Evolutionary conservation across 2,888 invertebrate species (phyloP).

Genomic region (Parasteatoda lunata): DNA sequence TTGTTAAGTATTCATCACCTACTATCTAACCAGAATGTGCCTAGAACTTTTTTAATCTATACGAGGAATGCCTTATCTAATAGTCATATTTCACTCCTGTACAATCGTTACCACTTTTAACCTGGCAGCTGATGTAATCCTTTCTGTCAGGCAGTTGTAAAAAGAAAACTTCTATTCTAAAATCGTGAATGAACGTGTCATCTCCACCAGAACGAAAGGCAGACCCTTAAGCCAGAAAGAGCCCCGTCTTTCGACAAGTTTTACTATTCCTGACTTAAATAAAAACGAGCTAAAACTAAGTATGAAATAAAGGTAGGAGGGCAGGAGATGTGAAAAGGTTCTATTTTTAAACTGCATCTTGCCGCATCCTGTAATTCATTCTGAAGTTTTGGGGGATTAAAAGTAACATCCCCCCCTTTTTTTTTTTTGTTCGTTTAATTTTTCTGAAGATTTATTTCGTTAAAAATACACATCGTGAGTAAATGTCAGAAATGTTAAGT

Average conservation of each 20-base stretch:
- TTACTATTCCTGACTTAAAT: no score
- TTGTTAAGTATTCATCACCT: background rate
- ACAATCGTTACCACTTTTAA: background rate
- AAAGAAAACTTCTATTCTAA: background rate
- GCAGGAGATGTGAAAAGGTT: background rate
- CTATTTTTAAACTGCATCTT: conserved; percentile 27
- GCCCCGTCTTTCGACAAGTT: background rate
- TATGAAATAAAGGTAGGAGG: background rate
- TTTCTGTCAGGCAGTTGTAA: background rate
- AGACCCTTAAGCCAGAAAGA: conserved; percentile 1
- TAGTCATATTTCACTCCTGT: conserved; percentile 10
- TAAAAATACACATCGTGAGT: background rate
- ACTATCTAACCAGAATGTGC: background rate
- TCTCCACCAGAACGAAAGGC: background rate
- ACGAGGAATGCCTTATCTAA: conserved; percentile 23
- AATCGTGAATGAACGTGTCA: conserved; percentile 15
- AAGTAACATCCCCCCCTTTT: background rate
- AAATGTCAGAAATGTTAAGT: background rate
- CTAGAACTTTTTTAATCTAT: background rate
- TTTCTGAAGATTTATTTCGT: conserved; percentile 8
- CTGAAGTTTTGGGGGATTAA: conserved; percentile 1
- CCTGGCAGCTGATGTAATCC: background rate
- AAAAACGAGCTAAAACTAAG: background rate
- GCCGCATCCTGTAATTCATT: conserved; percentile 34
- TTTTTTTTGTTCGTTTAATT: background rate